Evolutionary conservation across 2,888 invertebrate genomes (phyloP).

Genomic region (Leptinotarsa haldemani): DNA sequence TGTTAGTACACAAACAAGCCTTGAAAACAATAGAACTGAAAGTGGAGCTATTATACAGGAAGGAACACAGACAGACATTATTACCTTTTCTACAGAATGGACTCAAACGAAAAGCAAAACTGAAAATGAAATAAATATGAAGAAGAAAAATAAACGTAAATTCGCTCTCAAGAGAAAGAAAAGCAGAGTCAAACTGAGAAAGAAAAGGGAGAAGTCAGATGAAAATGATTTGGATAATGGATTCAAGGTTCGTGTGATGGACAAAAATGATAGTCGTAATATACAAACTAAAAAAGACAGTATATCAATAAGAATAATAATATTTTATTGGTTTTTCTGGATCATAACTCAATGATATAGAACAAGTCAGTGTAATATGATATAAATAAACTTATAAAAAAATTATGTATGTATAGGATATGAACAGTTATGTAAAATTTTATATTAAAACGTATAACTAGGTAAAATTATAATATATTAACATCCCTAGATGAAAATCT

Average conservation of each 20-base stretch:
- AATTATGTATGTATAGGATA: no score
- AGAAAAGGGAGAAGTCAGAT: slow-evolving; percentile 16
- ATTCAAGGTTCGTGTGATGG: slow-evolving; percentile 5
- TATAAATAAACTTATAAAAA: no score
- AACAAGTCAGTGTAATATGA: no score
- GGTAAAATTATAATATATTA: no score
- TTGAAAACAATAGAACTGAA: slow-evolving; percentile 10
- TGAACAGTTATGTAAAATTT: no score
- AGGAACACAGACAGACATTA: slow-evolving; percentile 15
- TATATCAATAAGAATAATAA: no score
- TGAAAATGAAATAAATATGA: slow-evolving; percentile 1
- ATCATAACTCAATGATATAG: no score
- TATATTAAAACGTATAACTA: no score
- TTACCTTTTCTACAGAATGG: slow-evolving; percentile 15
- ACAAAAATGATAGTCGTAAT: slow-evolving; percentile 13
- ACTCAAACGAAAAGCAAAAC: slow-evolving; percentile 9
- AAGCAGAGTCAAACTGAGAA: slow-evolving; percentile 5
- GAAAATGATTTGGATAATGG: slow-evolving; percentile 14
- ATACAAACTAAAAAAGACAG: slow-evolving; percentile 13
- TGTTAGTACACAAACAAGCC: slow-evolving; percentile 17
- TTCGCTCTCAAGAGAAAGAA: slow-evolving; percentile 8
- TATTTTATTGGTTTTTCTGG: no score
- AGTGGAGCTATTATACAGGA: slow-evolving; percentile 20
- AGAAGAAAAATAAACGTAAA: slow-evolving; percentile 17
- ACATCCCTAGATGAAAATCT: no score